phyloP scores from a whole-genome alignment of 2,888 invertebrate genomes.

The Parnassius apollo region DNA sequence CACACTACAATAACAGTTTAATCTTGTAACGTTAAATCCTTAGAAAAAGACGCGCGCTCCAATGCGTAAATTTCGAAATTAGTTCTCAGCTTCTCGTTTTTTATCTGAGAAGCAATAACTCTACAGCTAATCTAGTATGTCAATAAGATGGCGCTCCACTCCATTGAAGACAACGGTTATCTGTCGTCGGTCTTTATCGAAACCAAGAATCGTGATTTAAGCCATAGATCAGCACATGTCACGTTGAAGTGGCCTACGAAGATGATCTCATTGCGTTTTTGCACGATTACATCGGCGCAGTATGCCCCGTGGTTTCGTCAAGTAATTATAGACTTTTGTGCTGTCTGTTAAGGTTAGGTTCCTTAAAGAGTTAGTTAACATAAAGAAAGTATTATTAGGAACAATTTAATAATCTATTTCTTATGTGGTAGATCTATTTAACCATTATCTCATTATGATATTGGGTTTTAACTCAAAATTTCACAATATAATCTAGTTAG shows the following conservation, averaged over 20 bases:
- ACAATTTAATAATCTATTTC: too few relatives aligned
- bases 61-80: not conserved
- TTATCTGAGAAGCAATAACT: not conserved
- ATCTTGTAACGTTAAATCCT: too few relatives aligned
- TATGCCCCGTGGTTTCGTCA: too few relatives aligned
- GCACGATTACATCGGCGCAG: constrained; percentile 59
- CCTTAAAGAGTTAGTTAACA: too few relatives aligned
- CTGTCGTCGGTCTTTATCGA: constrained; percentile 41
- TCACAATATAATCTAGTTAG: too few relatives aligned
- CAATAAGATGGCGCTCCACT: constrained; percentile 25
- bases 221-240: constrained; percentile 45
- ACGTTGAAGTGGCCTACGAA: constrained; percentile 54
- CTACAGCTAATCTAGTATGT: constrained; percentile 17
- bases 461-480: too few relatives aligned
- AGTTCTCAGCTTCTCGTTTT: not conserved
- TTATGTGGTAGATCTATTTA: too few relatives aligned
- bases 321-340: too few relatives aligned
- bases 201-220: constrained; percentile 38
- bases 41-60: not conserved
- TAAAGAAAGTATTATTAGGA: too few relatives aligned
- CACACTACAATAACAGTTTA: too few relatives aligned
- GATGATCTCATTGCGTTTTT: constrained; percentile 76
- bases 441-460: too few relatives aligned
- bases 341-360: too few relatives aligned
- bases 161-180: constrained; percentile 33